These are phyloP conservation scores for Maniola jurtina DNA, from an alignment of 1,140 invertebrate genomes.

Conservation along the genomic window DNA sequence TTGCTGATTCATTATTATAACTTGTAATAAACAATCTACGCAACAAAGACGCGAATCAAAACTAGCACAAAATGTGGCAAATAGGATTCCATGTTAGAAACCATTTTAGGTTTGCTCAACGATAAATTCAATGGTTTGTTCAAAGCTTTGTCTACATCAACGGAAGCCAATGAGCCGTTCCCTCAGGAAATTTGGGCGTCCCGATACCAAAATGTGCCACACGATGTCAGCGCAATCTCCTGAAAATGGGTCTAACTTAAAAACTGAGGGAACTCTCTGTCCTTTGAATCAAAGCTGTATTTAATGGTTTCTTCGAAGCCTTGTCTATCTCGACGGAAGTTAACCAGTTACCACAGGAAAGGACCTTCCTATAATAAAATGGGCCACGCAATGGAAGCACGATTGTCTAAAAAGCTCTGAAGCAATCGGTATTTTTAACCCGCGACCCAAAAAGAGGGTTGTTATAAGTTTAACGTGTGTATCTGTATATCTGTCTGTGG, in stretches of 20 bases:
- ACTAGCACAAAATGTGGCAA: background rate
- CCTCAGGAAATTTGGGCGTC: constrained; percentile 28
- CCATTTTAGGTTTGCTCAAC: constrained; percentile 4
- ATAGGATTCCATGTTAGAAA: background rate
- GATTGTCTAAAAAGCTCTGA: background rate
- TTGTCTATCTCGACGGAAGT: constrained; percentile 12
- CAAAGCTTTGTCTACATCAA: background rate
- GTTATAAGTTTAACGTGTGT: too few species aligned
- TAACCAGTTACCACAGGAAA: constrained; percentile 27
- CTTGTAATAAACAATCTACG: too few species aligned
- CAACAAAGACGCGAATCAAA: background rate
- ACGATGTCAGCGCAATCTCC: constrained; percentile 14
- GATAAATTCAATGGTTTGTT: constrained; percentile 8
- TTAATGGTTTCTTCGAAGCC: background rate
- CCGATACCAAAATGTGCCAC: constrained; percentile 24
- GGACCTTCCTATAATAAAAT: constrained; percentile 24
- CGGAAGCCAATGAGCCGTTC: constrained; percentile 17
- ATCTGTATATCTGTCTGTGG: too few species aligned
- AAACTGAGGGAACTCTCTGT: too few species aligned
- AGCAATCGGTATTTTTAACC: too few species aligned
- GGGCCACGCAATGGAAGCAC: constrained; percentile 21
- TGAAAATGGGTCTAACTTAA: too few species aligned
- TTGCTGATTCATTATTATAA: too few species aligned
- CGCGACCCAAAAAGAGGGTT: too few species aligned
- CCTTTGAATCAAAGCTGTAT: too few species aligned